phyloP scores from a whole-genome alignment of 2,888 invertebrate genomes.

The Lasioglossum malachurum region DNA sequence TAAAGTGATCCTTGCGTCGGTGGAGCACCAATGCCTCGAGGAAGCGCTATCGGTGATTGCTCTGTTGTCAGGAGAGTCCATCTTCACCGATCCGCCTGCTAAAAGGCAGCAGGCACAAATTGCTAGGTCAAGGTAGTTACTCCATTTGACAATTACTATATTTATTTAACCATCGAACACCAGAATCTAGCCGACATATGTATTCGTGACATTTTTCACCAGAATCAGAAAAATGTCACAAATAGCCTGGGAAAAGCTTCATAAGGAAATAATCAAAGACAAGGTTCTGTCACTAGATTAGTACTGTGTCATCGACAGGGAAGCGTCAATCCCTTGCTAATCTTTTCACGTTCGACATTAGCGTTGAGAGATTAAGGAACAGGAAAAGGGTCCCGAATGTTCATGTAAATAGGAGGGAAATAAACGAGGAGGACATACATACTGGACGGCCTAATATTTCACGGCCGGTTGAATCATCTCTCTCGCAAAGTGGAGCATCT shows the following conservation, averaged over 20 bases:
- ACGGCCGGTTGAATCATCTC: background rate
- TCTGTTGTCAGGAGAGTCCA: slow-evolving; percentile 94
- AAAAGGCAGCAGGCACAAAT: slow-evolving; percentile 92
- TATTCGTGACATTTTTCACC: too few species aligned
- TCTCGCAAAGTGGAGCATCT: slow-evolving; percentile 4
- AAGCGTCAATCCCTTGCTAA: background rate
- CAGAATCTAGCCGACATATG: background rate
- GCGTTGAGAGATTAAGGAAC: background rate
- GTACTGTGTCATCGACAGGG: background rate
- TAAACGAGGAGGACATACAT: background rate
- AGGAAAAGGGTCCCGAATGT: background rate
- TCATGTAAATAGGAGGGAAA: background rate
- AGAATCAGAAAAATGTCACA: background rate
- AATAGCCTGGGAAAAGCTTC: background rate
- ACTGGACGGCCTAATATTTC: background rate
- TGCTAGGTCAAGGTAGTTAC: slow-evolving; percentile 86
- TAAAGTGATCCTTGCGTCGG: slow-evolving; percentile 92
- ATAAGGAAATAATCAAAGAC: background rate
- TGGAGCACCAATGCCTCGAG: slow-evolving; percentile 91
- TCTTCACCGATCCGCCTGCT: slow-evolving; percentile 91
- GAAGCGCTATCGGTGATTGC: slow-evolving; percentile 95
- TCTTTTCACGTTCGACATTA: background rate
- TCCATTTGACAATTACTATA: background rate
- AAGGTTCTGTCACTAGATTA: background rate
- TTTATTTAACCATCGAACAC: background rate